These are phyloP conservation scores for Porites evermanni DNA, from an alignment of 92 coral and sea anemone genomes.

Conservation along the genomic window DNA sequence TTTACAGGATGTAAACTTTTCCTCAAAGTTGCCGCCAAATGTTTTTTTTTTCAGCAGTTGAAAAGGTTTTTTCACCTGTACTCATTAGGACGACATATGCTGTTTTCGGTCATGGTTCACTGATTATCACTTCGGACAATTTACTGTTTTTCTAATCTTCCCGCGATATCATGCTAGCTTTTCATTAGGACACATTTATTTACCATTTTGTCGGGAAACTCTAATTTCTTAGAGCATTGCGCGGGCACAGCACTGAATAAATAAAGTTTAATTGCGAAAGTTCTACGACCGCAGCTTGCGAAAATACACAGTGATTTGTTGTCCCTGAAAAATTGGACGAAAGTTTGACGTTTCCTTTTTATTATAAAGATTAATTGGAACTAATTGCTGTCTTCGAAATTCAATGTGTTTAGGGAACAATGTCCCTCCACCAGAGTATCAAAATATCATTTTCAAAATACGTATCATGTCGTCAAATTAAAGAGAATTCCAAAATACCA, in stretches of 20 bases:
- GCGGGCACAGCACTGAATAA: conserved; percentile 61
- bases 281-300: conserved; percentile 74
- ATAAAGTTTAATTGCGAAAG: conserved; percentile 82
- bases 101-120: conserved; percentile 43
- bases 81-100: conserved; percentile 77
- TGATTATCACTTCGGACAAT: conserved; percentile 86
- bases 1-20: not conserved
- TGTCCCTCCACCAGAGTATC: conserved; percentile 50
- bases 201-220: conserved; percentile 66
- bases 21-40: conserved; percentile 46
- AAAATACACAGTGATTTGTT: conserved; percentile 84
- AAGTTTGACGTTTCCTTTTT: conserved; percentile 87
- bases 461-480: conserved; percentile 42
- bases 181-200: conserved; percentile 80
- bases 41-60: conserved; percentile 40
- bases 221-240: conserved; percentile 70
- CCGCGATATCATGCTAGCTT: conserved; percentile 85
- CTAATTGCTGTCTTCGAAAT: conserved; percentile 94
- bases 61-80: conserved; percentile 76
- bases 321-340: conserved; percentile 62
- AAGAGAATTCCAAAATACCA: conserved; percentile 38
- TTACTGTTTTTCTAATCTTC: conserved; percentile 76
- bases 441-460: conserved; percentile 59
- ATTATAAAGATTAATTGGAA: conserved; percentile 92
- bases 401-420: conserved; percentile 89